Percentiles rank a stretch among this genome's conserved stretches.
Conservation (phyloP, 2,797 vertebrate species). For the Peromyscus nudipes region DNA sequence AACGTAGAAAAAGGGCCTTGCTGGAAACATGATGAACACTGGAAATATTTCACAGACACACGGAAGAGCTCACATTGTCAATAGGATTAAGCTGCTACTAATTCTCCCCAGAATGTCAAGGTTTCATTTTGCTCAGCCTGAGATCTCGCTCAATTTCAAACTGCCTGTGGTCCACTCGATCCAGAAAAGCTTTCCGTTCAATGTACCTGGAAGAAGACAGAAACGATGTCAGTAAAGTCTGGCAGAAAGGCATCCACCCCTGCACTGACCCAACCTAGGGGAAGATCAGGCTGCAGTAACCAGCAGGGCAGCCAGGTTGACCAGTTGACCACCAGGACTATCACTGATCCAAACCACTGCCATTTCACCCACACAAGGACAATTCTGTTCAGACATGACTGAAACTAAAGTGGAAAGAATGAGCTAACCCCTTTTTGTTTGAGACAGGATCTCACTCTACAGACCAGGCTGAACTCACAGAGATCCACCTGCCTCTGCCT, state of each 20-base stretch:
- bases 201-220: slow-evolving; percentile 92
- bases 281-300: neutral
- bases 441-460: neutral
- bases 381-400: slow-evolving; percentile 15
- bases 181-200: slow-evolving; percentile 97
- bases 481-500: neutral
- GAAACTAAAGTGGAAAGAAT: neutral
- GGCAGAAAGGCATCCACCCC: neutral
- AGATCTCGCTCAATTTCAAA: slow-evolving; percentile 96
- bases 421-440: neutral
- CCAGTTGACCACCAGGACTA: neutral
- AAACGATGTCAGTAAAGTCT: neutral
- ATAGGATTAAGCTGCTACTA: slow-evolving; percentile 36
- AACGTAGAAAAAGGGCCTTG: slow-evolving; percentile 69
- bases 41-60: slow-evolving; percentile 60
- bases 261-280: fast-evolving
- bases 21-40: slow-evolving; percentile 30
- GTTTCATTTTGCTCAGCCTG: slow-evolving; percentile 96
- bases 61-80: slow-evolving; percentile 74
- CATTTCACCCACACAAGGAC: neutral
- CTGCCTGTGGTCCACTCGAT: slow-evolving; percentile 97
- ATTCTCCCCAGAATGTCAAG: slow-evolving; percentile 86
- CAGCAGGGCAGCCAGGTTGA: neutral
- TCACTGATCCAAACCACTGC: neutral
- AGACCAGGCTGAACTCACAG: neutral